Conservation (phyloP, 2,888 invertebrate genomes). For the Artemia sinica region DNA sequence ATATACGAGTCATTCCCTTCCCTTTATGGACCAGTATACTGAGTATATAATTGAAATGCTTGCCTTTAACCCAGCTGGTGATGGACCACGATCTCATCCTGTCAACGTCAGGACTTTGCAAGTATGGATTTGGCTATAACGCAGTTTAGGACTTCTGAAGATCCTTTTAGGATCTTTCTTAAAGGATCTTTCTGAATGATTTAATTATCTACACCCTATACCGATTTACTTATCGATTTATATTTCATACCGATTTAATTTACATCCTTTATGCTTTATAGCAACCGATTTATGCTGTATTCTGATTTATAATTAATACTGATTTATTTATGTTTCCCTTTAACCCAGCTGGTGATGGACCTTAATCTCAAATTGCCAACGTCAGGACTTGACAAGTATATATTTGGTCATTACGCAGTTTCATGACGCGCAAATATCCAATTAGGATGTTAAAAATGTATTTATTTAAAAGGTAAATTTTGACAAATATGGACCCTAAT, state of each 20-base stretch:
- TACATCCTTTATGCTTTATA: too few species aligned
- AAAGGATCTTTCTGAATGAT: not conserved
- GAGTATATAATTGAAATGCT: conserved; percentile 75
- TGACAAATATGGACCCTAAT: too few species aligned
- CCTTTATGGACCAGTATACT: conserved; percentile 78
- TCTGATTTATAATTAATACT: too few species aligned
- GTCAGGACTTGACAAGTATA: conserved; percentile 53
- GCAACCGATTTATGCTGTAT: too few species aligned
- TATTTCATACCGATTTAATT: too few species aligned
- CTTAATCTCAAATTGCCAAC: conserved; percentile 57
- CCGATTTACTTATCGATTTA: too few species aligned
- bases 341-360: conserved; percentile 94
- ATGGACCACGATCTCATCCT: conserved; percentile 71
- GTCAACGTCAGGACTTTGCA: conserved; percentile 60
- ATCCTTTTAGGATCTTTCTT: not conserved
- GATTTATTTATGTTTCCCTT: conserved; percentile 45
- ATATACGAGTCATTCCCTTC: conserved; percentile 60
- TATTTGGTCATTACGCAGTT: not conserved
- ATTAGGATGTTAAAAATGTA: too few species aligned
- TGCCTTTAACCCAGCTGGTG: conserved; percentile 93
- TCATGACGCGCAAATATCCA: too few species aligned
- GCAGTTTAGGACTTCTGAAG: not conserved
- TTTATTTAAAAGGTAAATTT: too few species aligned
- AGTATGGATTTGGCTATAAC: conserved; percentile 29
- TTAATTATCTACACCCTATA: too few species aligned